Evolutionary conservation across 2,888 invertebrate species (phyloP).

Genomic region (Aleiodes leptofemur): DNA sequence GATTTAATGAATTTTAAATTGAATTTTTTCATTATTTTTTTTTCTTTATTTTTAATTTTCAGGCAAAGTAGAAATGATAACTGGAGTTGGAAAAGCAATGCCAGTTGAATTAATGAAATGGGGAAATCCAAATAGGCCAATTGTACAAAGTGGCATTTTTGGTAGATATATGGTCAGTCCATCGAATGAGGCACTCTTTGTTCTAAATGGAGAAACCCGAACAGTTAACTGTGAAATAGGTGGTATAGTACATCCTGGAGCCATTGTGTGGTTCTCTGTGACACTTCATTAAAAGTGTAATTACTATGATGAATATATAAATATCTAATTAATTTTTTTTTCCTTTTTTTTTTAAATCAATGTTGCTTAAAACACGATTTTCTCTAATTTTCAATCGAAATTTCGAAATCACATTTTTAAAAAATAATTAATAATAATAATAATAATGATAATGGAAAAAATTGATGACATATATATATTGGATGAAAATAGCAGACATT

Average conservation of each 20-base stretch:
- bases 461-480: too few relatives aligned
- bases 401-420: too few relatives aligned
- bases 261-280: constrained; percentile 81
- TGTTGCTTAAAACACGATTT: not conserved
- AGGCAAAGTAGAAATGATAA: constrained; percentile 87
- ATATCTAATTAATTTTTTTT: not conserved
- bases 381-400: too few relatives aligned
- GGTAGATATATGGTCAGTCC: constrained; percentile 85
- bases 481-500: too few relatives aligned
- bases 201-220: constrained; percentile 83
- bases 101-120: constrained; percentile 78
- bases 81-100: constrained; percentile 82
- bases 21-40: not conserved
- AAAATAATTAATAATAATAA: too few relatives aligned
- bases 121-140: constrained; percentile 82
- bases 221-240: constrained; percentile 87
- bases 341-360: not conserved
- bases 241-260: constrained; percentile 81
- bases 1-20: not conserved
- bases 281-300: constrained; percentile 76
- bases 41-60: constrained; percentile 48
- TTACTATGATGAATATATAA: not conserved
- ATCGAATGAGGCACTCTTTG: constrained; percentile 82
- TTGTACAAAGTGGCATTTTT: constrained; percentile 83
- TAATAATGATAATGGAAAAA: too few relatives aligned